Evolutionary conservation across 2,113 vertebrate species (phyloP).

Genomic region (Trinectes maculatus): DNA sequence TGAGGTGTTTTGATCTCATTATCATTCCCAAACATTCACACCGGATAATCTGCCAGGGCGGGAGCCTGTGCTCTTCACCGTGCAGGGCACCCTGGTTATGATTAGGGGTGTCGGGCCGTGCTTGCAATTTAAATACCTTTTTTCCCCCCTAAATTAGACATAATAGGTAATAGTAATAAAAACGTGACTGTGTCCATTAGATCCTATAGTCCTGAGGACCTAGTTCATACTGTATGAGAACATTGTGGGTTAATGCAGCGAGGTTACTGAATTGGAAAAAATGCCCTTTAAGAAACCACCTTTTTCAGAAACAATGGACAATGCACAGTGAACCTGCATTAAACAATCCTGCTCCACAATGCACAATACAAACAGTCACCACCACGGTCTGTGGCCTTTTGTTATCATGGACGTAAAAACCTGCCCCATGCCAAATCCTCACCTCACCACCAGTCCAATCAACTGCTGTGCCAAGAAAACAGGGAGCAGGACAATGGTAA

Average conservation of each 20-base stretch:
- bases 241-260: conserved; percentile 41
- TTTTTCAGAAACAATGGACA: conserved; percentile 59
- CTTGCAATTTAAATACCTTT: conserved; percentile 65
- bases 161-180: conserved; percentile 44
- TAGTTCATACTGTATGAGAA: conserved; percentile 39
- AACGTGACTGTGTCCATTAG: conserved; percentile 48
- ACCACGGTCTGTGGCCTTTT: conserved; percentile 60
- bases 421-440: conserved; percentile 64
- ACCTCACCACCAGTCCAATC: conserved; percentile 70
- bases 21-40: conserved; percentile 82
- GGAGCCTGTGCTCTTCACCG: conserved; percentile 62
- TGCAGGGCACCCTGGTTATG: conserved; percentile 67
- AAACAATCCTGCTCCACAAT: conserved; percentile 63
- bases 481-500: conserved; percentile 57
- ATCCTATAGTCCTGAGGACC: conserved; percentile 38
- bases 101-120: conserved; percentile 62
- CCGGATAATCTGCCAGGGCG: conserved; percentile 76
- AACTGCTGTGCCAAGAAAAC: conserved; percentile 58
- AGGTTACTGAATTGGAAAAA: conserved; percentile 54
- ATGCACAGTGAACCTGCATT: conserved; percentile 61
- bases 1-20: conserved; percentile 82
- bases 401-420: conserved; percentile 67
- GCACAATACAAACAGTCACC: conserved; percentile 43
- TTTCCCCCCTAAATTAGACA: conserved; percentile 22
- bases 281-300: conserved; percentile 62